Evolutionary conservation across 2,797 vertebrate genomes (phyloP), one percentile per base, ranked within the genome.

Genomic region (Alectoris magna): DNA sequence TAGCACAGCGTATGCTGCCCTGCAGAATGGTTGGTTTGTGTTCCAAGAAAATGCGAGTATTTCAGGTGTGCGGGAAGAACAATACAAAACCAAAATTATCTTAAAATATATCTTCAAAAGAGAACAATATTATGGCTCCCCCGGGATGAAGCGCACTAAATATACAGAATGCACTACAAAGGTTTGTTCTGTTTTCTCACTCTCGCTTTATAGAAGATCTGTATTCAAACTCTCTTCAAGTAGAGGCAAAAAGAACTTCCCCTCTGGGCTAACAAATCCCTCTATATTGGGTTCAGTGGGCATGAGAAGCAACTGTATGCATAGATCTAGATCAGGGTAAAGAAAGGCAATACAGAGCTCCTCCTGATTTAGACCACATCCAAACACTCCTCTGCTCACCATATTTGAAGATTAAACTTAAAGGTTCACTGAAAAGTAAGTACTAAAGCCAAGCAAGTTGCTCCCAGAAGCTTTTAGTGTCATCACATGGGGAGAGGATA

Each of bases 1-100:
- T 46, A 21, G 15, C 26, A 43, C 36, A 8, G 14, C 6, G 3
- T 0, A 3, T 1, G 2, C 0, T 49, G 15, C n/a, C 41, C 77
- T 43, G 75, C 68, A 87, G 69, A 83, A 22, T 21, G 31, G 21
- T 2, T 11, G 48, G 5, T 29, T 46, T 78, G n/a, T 29, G n/a
- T 69, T 87, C 49, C 5, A 36, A 71, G 67, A 76, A 84, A 69
- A 55, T 6, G 9, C 85, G 26, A 79, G 44, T 4, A 91, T 62
- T 82, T 80, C 82, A 72, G 38, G 49, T 55, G 44, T 72, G 39
- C 44, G 44, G 84, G 64, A 22, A 48, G 49, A 75, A 10, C 39
- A 67, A 75, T 27, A 84, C 9, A 82, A 96, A 87, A 60, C 5
- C 31, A 60, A 90, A 95, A 19, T 14, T 62, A 70, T 9, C 53